These are phyloP conservation scores for Paedocypris micromegethes DNA, from an alignment of 2,797 vertebrate genomes.

Conservation along the genomic window DNA sequence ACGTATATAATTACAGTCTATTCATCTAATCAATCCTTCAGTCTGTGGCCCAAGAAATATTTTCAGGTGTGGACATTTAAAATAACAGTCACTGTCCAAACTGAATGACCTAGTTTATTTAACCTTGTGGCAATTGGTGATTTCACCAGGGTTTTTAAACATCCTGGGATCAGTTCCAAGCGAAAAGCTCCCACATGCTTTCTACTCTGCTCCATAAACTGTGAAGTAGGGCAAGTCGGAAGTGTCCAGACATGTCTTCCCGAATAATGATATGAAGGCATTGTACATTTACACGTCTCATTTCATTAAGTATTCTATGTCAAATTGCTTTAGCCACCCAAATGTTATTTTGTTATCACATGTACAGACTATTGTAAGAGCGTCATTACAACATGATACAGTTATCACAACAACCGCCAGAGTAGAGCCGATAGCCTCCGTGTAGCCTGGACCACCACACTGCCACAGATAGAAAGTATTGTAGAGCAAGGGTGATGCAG, in stretches of 20 bases:
- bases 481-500: no score
- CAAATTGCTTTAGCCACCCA: no score
- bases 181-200: slow-evolving; percentile 21
- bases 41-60: slow-evolving; percentile 5
- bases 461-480: no score
- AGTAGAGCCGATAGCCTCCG: no score
- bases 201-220: slow-evolving; percentile 19
- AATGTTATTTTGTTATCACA: no score
- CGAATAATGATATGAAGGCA: slow-evolving; percentile 1
- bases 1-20: no score
- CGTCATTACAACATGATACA: no score
- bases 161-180: slow-evolving; percentile 31
- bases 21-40: background rate
- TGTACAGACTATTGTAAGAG: no score
- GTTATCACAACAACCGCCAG: no score
- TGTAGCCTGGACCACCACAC: no score
- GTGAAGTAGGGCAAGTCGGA: slow-evolving; percentile 19
- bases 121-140: slow-evolving; percentile 25
- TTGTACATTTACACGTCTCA: slow-evolving; percentile 15
- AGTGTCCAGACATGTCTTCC: slow-evolving; percentile 28
- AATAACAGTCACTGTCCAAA: slow-evolving; percentile 12
- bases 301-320: background rate
- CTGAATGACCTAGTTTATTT: slow-evolving; percentile 32
- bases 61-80: slow-evolving; percentile 23
- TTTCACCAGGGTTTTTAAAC: slow-evolving; percentile 30